phyloP scores from a whole-genome alignment of 1,140 invertebrate genomes.

The Gonatopus flavifemur region DNA sequence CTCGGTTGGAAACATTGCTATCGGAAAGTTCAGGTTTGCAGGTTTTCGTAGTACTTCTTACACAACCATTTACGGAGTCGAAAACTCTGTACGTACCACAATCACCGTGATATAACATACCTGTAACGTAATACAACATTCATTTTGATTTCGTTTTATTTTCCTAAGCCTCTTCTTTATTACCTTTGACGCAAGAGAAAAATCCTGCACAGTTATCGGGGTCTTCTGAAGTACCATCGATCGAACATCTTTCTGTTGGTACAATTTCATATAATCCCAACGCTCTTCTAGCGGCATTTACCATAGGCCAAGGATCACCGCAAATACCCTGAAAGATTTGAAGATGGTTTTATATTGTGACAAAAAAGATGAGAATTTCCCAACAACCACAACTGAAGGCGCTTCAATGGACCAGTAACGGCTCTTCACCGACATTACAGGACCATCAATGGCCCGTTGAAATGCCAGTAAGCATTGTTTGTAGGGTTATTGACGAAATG shows the following conservation, averaged over 20 bases:
- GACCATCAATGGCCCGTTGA: too few species aligned
- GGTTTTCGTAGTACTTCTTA: slow-evolving; percentile 31
- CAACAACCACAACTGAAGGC: too few species aligned
- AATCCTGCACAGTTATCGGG: slow-evolving; percentile 69
- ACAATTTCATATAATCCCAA: slow-evolving; percentile 51
- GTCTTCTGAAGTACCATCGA: slow-evolving; percentile 61
- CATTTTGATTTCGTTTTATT: too few species aligned
- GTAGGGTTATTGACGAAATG: too few species aligned
- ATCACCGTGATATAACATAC: slow-evolving; percentile 34
- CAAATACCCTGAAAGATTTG: slow-evolving; percentile 64
- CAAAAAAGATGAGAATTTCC: too few species aligned
- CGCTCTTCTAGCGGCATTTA: slow-evolving; percentile 62
- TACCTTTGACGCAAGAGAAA: slow-evolving; percentile 66
- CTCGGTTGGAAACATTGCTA: slow-evolving; percentile 10
- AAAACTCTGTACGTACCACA: slow-evolving; percentile 46
- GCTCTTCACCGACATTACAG: too few species aligned
- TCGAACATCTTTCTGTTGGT: slow-evolving; percentile 48
- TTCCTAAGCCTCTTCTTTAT: too few species aligned
- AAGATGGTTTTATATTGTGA: too few species aligned
- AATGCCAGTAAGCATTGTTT: too few species aligned
- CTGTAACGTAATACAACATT: too few species aligned
- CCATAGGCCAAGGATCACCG: slow-evolving; percentile 66
- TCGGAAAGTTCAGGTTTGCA: slow-evolving; percentile 39
- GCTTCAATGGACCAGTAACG: too few species aligned
- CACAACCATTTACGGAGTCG: slow-evolving; percentile 27